Evolutionary conservation across 2,888 invertebrate species (phyloP).

Genomic region (Timandra comae): DNA sequence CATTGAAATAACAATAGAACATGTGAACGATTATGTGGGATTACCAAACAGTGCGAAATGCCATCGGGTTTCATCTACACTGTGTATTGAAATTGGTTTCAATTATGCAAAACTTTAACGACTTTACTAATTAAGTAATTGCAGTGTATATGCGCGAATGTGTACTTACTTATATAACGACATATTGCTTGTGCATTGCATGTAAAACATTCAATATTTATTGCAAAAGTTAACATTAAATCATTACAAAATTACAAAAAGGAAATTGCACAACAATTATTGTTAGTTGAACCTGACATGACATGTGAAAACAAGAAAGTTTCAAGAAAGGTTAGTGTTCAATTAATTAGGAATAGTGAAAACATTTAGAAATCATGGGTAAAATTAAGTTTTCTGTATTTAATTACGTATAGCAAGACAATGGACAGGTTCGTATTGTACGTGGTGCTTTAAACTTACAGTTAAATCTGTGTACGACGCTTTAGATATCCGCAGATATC

Average conservation of each 20-base stretch:
- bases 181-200: no score
- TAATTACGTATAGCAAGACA: conserved; percentile 2
- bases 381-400: background rate
- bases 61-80: conserved; percentile 20
- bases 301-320: background rate
- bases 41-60: conserved; percentile 36
- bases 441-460: no score
- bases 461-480: background rate
- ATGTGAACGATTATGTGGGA: conserved; percentile 23
- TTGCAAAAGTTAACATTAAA: no score
- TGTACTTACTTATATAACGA: no score
- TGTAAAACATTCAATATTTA: background rate
- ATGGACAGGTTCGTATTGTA: background rate
- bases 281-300: no score
- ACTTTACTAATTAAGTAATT: conserved; percentile 36
- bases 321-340: conserved; percentile 3
- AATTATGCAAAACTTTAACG: conserved; percentile 33
- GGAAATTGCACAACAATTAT: no score
- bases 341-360: conserved; percentile 1
- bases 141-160: conserved; percentile 14
- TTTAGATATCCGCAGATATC: conserved; percentile 25
- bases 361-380: background rate
- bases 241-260: no score
- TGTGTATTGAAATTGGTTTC: conserved; percentile 22
- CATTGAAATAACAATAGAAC: conserved; percentile 23